Base-by-base conservation (phyloP, 2,888 invertebrate species). In the Germaria angustata region DNA sequence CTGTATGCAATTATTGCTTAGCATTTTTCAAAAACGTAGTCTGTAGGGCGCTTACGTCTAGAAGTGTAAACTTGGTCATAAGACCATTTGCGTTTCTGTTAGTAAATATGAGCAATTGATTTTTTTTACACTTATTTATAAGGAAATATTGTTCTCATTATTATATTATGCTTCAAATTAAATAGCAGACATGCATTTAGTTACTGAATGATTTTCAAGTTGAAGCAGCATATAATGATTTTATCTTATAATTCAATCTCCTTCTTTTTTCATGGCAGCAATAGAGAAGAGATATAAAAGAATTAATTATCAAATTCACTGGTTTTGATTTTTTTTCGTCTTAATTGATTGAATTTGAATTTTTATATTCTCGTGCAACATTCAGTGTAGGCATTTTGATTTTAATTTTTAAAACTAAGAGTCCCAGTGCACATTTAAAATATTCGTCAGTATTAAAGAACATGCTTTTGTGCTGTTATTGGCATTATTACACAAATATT, bases 291-390 rank as follows among this genome's bases (percentile, higher is more conserved):
- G 17, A 15, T 24, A 36, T 13, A 22, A 2, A 0, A 39, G 24
- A 51, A 51, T 49, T 41, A 68, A 68, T 76, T 68, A 76, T 76
- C 39, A 22, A 59, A 76, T 41, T 76, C 66, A 76, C 11, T 75
- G 73, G 34, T 55, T 75, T 1, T 22, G 20, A 41, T 32, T 63
- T 68, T n/a, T 49, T 15, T 3, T 8, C 44, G 41, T 15, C 13
- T 24, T 36, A 55, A 65, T 55, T 34, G 32, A 51, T 49, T 3
- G 44, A 75, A 36, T 46, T 75, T 46, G 2, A 49, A 59, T 46
- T 8, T 28, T 11, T 41, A 2, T 11, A 7, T 15, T 8, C 13
- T 41, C 8, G 8, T 13, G n/a, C n/a, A 55, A 41, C 7, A 55
- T 9, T 41, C 17, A 13, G 3, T 15, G 11, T 46, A 59, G 20